phyloP scores from a whole-genome alignment of 2,113 vertebrate genomes.

The Naja naja region DNA sequence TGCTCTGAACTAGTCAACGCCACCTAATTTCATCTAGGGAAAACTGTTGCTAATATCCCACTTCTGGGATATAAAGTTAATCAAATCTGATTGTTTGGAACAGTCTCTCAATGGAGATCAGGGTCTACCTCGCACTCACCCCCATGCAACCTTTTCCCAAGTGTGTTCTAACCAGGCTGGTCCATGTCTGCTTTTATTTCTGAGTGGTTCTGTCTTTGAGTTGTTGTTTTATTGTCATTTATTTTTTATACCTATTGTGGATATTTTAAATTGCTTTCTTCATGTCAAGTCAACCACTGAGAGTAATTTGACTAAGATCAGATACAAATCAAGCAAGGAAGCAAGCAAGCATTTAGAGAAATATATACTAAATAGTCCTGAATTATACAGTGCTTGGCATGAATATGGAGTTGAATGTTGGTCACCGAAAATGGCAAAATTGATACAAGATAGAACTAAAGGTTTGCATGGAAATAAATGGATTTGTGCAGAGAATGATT shows the following conservation, averaged over 20 bases:
- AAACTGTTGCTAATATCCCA: background rate
- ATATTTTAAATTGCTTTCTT: background rate
- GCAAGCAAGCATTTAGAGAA: background rate
- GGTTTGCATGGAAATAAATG: background rate
- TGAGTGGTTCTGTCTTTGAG: background rate
- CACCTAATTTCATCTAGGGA: background rate
- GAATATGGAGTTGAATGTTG: background rate
- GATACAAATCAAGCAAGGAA: background rate
- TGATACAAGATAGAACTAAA: background rate
- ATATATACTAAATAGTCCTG: background rate
- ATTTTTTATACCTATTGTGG: background rate
- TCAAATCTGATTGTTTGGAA: background rate
- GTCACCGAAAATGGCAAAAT: background rate
- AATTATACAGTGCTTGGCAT: background rate
- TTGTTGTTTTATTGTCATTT: background rate
- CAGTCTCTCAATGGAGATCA: background rate
- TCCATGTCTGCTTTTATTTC: background rate
- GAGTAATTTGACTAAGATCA: background rate
- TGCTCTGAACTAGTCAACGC: background rate
- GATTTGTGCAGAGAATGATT: background rate
- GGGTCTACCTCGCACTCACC: background rate
- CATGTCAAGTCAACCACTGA: background rate
- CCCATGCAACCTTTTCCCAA: background rate
- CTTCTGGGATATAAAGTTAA: background rate
- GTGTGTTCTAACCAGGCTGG: background rate